Conservation (phyloP, 2,113 vertebrate genomes). For the Menura novaehollandiae region DNA sequence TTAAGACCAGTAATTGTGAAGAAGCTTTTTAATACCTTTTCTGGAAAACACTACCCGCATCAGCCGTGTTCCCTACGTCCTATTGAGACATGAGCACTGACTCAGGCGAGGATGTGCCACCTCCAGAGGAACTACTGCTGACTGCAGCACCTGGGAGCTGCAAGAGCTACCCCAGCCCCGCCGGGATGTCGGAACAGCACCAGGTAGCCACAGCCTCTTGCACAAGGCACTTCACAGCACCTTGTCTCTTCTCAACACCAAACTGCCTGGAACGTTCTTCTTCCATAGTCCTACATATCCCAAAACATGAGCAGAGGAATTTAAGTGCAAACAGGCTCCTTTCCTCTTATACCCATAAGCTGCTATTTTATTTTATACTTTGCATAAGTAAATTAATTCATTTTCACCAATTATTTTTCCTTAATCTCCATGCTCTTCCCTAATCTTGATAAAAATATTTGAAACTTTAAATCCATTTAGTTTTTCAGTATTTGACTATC, state of each 20-base stretch:
- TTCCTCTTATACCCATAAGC: neutral
- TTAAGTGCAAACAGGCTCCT: neutral
- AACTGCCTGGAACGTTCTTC: neutral
- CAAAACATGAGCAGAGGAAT: neutral
- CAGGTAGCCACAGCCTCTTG: neutral
- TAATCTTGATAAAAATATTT: neutral
- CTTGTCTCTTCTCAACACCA: neutral
- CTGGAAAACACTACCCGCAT: neutral
- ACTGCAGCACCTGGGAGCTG: neutral
- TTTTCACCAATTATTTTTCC: neutral
- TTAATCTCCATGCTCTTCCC: neutral
- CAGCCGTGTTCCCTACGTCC: neutral
- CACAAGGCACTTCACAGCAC: neutral
- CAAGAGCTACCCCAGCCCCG: neutral
- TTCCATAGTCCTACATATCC: neutral
- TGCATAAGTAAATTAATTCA: neutral
- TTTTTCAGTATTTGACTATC: neutral
- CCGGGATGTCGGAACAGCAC: fast-evolving
- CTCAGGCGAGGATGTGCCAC: neutral
- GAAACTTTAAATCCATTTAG: neutral
- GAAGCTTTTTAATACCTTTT: neutral
- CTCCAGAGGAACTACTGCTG: neutral
- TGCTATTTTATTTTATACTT: neutral
- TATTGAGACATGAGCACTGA: neutral
- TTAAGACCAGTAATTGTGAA: conserved; percentile 1